phyloP scores from a whole-genome alignment of 2,888 invertebrate genomes.

The Erpobdella octoculata region DNA sequence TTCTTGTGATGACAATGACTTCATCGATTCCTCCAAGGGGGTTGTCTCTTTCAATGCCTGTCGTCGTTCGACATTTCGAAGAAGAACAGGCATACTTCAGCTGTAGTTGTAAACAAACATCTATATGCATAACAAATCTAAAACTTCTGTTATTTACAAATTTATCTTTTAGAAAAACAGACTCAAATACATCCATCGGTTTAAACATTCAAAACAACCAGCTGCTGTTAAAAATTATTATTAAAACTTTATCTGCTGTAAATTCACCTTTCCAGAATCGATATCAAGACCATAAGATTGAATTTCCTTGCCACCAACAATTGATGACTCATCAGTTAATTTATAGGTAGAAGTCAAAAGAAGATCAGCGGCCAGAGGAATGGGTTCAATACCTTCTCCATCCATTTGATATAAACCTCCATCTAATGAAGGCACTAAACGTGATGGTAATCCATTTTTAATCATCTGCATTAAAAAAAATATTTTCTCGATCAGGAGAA shows the following conservation, averaged over 20 bases:
- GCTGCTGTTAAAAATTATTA: too few relatives aligned
- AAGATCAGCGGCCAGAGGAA: conserved; percentile 77
- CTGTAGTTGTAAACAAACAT: neutral
- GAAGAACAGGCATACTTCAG: conserved; percentile 44
- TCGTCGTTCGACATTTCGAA: conserved; percentile 43
- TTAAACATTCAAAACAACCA: too few relatives aligned
- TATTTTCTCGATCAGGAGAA: too few relatives aligned
- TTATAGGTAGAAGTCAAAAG: conserved; percentile 73
- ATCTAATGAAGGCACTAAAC: conserved; percentile 83
- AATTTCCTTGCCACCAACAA: conserved; percentile 71
- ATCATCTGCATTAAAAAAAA: conserved; percentile 42
- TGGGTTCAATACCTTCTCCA: conserved; percentile 74
- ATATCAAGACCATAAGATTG: conserved; percentile 77
- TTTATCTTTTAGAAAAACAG: neutral
- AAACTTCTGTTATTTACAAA: too few relatives aligned
- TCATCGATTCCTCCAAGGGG: conserved; percentile 41
- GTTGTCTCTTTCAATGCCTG: neutral
- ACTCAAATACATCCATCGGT: too few relatives aligned
- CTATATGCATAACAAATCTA: too few relatives aligned
- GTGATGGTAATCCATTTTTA: conserved; percentile 48
- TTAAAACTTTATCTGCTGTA: too few relatives aligned
- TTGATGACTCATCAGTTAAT: conserved; percentile 57
- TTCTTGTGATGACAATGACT: conserved; percentile 71
- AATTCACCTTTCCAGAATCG: conserved; percentile 58
- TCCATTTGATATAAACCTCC: conserved; percentile 86